Percentiles rank a stretch among this genome's conserved stretches.
phyloP scores from a whole-genome alignment of 2,797 vertebrate genomes.

The Liasis olivaceus region DNA sequence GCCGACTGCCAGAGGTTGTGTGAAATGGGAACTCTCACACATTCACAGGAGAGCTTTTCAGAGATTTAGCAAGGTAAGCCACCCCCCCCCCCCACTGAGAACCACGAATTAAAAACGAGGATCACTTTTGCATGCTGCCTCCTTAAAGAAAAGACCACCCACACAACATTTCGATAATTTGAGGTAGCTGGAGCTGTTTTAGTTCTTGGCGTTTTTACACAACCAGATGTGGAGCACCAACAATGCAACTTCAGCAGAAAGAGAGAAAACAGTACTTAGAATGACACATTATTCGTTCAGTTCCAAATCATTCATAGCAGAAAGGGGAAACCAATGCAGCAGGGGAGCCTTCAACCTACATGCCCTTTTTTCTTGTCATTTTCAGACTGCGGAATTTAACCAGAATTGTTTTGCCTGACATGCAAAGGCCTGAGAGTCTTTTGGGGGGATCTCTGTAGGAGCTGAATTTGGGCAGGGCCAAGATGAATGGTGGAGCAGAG shows the following conservation, averaged over 20 bases:
- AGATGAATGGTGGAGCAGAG: not conserved
- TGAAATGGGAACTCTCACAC: not conserved
- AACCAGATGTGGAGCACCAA: constrained; percentile 33
- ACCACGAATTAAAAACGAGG: not conserved
- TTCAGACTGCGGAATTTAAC: not conserved
- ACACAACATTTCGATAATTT: no score
- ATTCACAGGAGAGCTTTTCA: not conserved
- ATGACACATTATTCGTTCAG: constrained; percentile 25
- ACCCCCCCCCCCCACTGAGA: no score
- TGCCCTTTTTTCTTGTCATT: constrained; percentile 39
- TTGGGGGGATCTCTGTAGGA: not conserved
- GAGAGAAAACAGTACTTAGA: constrained; percentile 59
- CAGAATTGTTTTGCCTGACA: not conserved
- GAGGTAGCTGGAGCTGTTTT: constrained; percentile 17
- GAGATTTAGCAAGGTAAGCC: no score
- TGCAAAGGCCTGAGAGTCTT: not conserved
- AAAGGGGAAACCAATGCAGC: constrained; percentile 66
- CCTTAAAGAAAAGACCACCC: no score
- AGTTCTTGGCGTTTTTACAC: constrained; percentile 24
- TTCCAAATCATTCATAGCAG: constrained; percentile 79
- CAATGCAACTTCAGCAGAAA: constrained; percentile 62
- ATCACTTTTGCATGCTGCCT: no score
- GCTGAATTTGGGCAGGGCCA: not conserved
- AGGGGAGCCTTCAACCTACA: constrained; percentile 43
- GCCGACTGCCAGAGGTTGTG: not conserved